Evolutionary conservation across 2,113 vertebrate species (phyloP), one percentile per base, ranked within the genome.

Genomic region (Dolichallabes microphthalmus): DNA sequence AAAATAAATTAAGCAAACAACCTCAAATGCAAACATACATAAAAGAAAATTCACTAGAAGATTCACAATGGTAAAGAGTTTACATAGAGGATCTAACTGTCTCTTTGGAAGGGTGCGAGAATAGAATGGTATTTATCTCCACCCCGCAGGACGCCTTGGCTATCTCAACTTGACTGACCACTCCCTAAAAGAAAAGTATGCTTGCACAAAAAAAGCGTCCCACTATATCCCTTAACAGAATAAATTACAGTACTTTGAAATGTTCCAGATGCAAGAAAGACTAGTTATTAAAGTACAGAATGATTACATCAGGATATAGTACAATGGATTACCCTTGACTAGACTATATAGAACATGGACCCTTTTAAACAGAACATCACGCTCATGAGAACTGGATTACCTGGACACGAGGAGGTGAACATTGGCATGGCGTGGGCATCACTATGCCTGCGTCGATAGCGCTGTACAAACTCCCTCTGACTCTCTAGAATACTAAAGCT

Each of bases 321-420:
- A 9, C 39, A 45, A 1, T 22, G 35, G 13, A 8, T 75, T n/a
- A 27, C 53, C 27, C 25, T 15, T 52, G 11, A 25, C 45, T 52
- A 52, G 20, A 17, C 45, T 45, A 4, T 73, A 15, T 35, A 69
- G 17, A 20, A 69, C 66, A 20, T 17, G 19, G 27, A 50, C 39
- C 20, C 5, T 1, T 19, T 9, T 25, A 81, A 52, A 50, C 39
- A 66, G 22, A 61, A 10, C 35, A 10, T n/a, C 80, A 81, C 2
- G n/a, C 15, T 58, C 35, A 76, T 35, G 27, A 57, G 22, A 35
- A 50, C 11, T 3, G 2, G 78, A 92, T 96, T 91, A 99, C 98
- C 98, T 82, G 98, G 98, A 88, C 98, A 99, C 63, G 97, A 96
- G 20, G 97, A 99, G 84, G 97, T 97, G 92, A 99, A 96, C 98